Conservation (phyloP, 2,113 vertebrate species). For the Erythrolamprus reginae region DNA sequence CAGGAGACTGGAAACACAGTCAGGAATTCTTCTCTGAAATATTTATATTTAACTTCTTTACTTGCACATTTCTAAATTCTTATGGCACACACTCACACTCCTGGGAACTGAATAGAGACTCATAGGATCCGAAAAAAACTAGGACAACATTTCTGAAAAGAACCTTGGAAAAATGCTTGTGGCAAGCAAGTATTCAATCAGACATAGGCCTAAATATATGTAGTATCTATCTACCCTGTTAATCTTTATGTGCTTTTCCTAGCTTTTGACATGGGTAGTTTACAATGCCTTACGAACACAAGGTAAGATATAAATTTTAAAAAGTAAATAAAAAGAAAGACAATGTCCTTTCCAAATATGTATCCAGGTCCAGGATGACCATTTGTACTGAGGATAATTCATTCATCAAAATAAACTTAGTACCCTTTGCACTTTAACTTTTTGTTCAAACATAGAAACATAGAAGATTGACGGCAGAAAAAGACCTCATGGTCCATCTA, state of each 20-base stretch:
- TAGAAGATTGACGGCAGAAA: too few species aligned
- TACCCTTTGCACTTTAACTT: neutral
- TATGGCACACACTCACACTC: neutral
- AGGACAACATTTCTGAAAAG: neutral
- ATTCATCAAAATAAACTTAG: neutral
- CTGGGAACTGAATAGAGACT: neutral
- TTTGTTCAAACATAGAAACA: too few species aligned
- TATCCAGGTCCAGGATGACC: neutral
- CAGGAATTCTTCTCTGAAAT: slow-evolving; percentile 39
- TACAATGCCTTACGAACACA: neutral
- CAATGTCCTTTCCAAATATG: neutral
- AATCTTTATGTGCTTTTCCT: neutral
- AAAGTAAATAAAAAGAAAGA: neutral
- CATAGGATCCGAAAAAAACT: neutral
- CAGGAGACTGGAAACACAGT: slow-evolving; percentile 24
- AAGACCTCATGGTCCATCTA: too few species aligned
- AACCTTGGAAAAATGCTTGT: neutral
- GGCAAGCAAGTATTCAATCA: neutral
- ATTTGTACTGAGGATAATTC: neutral
- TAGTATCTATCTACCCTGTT: neutral
- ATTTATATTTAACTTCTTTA: slow-evolving; percentile 36
- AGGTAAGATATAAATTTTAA: neutral
- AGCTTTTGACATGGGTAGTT: neutral
- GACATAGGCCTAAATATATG: neutral
- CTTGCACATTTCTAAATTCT: slow-evolving; percentile 34